A percentile compares a stretch with the other conserved stretches of the same genome.
These are phyloP conservation scores for Hyperoplus immaculatus DNA, from an alignment of 2,797 vertebrate genomes.

Conservation along the genomic window DNA sequence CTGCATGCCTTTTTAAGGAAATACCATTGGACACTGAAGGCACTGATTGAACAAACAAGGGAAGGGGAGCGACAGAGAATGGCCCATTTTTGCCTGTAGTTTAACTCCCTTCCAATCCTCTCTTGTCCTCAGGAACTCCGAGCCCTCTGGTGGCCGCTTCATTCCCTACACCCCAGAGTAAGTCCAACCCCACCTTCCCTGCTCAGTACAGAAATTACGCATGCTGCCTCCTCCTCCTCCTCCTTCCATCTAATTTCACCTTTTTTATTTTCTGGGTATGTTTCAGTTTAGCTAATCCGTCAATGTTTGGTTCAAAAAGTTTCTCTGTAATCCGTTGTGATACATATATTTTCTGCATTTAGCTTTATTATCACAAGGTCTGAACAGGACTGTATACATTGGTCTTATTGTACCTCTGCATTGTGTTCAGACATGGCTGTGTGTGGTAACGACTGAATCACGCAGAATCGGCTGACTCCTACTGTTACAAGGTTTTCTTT, in stretches of 20 bases:
- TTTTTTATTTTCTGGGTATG: slow-evolving; percentile 38
- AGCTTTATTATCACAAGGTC: slow-evolving; percentile 30
- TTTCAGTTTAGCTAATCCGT: slow-evolving; percentile 35
- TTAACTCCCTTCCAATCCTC: slow-evolving; percentile 45
- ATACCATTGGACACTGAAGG: neutral
- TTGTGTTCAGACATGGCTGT: slow-evolving; percentile 16
- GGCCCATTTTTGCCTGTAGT: slow-evolving; percentile 11
- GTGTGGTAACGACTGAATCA: slow-evolving; percentile 6
- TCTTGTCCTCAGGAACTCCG: slow-evolving; percentile 89
- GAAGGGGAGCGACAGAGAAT: slow-evolving; percentile 11
- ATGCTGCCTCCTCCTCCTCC: slow-evolving; percentile 37
- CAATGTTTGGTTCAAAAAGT: slow-evolving; percentile 32
- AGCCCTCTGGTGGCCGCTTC: slow-evolving; percentile 92
- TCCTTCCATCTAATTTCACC: slow-evolving; percentile 26
- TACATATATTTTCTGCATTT: slow-evolving; percentile 40
- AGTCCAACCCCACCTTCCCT: slow-evolving; percentile 78
- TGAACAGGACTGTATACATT: slow-evolving; percentile 14
- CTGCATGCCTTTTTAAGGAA: neutral
- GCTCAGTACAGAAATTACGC: slow-evolving; percentile 37
- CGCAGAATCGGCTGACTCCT: slow-evolving; percentile 6
- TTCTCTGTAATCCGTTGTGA: slow-evolving; percentile 29
- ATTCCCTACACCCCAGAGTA: slow-evolving; percentile 91
- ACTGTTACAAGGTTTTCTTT: slow-evolving; percentile 15
- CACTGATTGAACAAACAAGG: slow-evolving; percentile 29
- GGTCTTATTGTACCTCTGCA: slow-evolving; percentile 17